These are phyloP conservation scores for Patella ulyssiponensis DNA, from an alignment of 2,888 invertebrate species.

Conservation along the genomic window DNA sequence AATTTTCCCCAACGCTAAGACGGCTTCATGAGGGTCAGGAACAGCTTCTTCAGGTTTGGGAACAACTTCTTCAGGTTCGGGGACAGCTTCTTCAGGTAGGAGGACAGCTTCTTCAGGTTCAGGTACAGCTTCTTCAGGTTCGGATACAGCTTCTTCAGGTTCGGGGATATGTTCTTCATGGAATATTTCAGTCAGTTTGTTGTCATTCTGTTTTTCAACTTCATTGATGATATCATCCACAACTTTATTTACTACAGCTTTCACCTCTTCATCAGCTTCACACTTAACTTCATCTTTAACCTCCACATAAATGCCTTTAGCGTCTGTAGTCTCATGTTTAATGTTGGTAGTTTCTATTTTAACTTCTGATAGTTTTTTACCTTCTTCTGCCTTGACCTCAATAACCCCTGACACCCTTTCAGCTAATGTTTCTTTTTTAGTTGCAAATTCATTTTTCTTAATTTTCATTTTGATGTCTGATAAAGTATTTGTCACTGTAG, in stretches of 20 bases:
- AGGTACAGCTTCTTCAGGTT: no score
- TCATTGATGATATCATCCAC: background rate
- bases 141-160: no score
- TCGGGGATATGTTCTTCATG: no score
- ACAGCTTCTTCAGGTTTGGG: no score
- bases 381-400: slow-evolving; percentile 11
- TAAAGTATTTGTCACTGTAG: background rate
- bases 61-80: no score
- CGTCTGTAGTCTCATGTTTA: background rate
- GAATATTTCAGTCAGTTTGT: background rate
- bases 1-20: background rate
- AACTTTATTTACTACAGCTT: slow-evolving; percentile 20
- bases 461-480: slow-evolving; percentile 4
- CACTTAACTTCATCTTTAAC: slow-evolving; percentile 19
- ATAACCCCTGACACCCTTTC: slow-evolving; percentile 15
- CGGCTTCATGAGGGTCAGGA: no score
- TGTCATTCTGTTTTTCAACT: background rate
- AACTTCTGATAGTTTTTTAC: background rate
- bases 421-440: slow-evolving; percentile 3
- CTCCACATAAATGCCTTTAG: slow-evolving; percentile 4
- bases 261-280: slow-evolving; percentile 24
- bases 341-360: slow-evolving; percentile 20
- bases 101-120: no score
- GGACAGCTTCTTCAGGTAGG: no score
- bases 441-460: slow-evolving; percentile 19